Evolutionary conservation across 1,140 invertebrate species (phyloP).

Genomic region (Mercenaria mercenaria): DNA sequence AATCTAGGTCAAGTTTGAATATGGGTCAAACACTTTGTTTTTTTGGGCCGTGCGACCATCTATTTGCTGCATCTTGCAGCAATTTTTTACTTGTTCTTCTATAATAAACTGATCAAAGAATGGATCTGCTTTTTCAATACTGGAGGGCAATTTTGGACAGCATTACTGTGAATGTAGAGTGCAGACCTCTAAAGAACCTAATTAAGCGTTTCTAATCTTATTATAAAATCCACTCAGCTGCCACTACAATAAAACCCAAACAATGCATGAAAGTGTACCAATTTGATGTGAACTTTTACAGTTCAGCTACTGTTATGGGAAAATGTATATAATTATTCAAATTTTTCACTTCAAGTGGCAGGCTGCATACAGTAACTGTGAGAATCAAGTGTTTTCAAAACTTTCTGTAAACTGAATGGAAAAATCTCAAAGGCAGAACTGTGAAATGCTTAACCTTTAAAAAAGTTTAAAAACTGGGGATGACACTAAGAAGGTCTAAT

Average conservation of each 20-base stretch:
- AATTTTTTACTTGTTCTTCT: too few relatives aligned
- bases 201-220: not conserved
- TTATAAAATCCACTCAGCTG: not conserved
- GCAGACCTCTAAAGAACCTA: not conserved
- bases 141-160: too few relatives aligned
- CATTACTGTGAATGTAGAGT: too few relatives aligned
- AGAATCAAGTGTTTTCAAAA: not conserved
- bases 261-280: not conserved
- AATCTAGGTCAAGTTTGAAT: too few relatives aligned
- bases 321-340: conserved; percentile 15
- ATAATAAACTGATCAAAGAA: too few relatives aligned
- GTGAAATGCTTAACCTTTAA: not conserved
- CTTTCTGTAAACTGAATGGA: not conserved
- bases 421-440: not conserved
- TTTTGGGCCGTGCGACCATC: too few relatives aligned
- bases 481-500: not conserved
- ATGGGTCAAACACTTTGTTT: too few relatives aligned
- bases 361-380: not conserved
- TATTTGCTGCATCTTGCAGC: too few relatives aligned
- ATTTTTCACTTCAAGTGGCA: not conserved
- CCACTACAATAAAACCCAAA: not conserved
- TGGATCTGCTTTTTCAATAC: too few relatives aligned
- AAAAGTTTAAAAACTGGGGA: not conserved
- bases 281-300: not conserved
- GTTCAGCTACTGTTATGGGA: conserved; percentile 13